Percentiles rank a stretch among this genome's conserved stretches.
Evolutionary conservation across 2,888 invertebrate genomes (phyloP).

Genomic region (Ferrisia virgata): DNA sequence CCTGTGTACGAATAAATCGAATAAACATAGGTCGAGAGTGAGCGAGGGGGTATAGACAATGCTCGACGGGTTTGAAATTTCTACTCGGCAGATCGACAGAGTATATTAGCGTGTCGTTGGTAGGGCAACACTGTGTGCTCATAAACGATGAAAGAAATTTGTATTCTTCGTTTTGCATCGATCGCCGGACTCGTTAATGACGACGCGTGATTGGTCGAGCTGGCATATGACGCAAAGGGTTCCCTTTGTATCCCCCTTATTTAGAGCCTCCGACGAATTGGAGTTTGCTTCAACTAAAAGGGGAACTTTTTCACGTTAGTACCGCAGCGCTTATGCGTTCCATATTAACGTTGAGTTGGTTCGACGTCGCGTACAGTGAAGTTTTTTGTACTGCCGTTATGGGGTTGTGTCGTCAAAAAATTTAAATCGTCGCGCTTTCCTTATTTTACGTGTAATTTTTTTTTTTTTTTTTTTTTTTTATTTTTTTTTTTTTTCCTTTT

Average conservation of each 20-base stretch:
- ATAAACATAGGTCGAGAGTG: too few species aligned
- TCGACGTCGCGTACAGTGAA: constrained; percentile 24
- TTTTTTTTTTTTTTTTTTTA: not conserved
- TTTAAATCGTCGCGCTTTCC: constrained; percentile 6
- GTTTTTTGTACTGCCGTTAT: constrained; percentile 42
- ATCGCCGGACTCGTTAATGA: constrained; percentile 27
- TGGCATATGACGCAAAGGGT: constrained; percentile 39
- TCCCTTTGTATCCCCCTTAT: constrained; percentile 22
- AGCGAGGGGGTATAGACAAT: too few species aligned
- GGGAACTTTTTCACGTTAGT: constrained; percentile 42
- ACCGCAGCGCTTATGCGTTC: constrained; percentile 41
- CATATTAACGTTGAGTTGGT: constrained; percentile 32
- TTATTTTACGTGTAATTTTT: not conserved
- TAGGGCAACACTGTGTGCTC: constrained; percentile 23
- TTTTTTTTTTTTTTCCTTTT: not conserved
- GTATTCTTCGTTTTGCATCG: constrained; percentile 38
- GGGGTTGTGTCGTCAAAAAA: constrained; percentile 41
- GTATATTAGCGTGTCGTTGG: not conserved
- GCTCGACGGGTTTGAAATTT: too few species aligned
- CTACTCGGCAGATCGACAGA: not conserved
- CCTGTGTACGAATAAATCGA: too few species aligned
- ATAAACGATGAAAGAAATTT: constrained; percentile 31
- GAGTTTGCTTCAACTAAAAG: not conserved
- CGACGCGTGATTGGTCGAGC: constrained; percentile 12
- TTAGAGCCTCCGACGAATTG: not conserved